A percentile compares a stretch with the other conserved stretches of the same genome.
Evolutionary conservation across 2,797 vertebrate species (phyloP).

Genomic region (Diplodus puntazzo): DNA sequence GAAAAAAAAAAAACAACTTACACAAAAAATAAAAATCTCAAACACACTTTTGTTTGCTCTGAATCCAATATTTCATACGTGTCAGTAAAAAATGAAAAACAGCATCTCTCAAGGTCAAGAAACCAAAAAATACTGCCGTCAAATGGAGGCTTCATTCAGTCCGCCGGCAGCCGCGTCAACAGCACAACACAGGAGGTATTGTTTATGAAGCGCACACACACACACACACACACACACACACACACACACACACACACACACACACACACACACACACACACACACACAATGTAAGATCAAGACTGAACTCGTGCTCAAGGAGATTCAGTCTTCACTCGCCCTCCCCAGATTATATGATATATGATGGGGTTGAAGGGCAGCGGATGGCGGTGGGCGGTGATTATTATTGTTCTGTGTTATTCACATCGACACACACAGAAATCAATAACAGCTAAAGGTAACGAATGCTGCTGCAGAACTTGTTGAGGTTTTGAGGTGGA

Average conservation of each 20-base stretch:
- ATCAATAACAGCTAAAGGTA: too few species aligned
- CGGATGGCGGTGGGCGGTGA: background rate
- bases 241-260: conserved; percentile 19
- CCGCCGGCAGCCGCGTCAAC: background rate
- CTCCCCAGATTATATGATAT: background rate
- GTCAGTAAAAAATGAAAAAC: conserved; percentile 8
- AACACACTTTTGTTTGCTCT: background rate
- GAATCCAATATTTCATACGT: conserved; percentile 14
- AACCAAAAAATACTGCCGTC: conserved; percentile 24
- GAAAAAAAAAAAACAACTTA: too few species aligned
- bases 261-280: background rate
- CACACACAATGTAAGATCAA: conserved; percentile 17
- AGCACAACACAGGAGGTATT: conserved; percentile 40
- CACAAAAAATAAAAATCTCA: too few species aligned
- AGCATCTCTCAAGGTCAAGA: conserved; percentile 44
- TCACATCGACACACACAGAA: too few species aligned
- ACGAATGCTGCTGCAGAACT: too few species aligned
- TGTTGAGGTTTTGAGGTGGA: background rate
- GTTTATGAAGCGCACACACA: conserved; percentile 37
- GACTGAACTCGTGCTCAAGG: conserved; percentile 21
- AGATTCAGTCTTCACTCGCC: conserved; percentile 45
- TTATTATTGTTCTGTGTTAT: too few species aligned
- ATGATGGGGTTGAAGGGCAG: conserved; percentile 24
- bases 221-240: conserved; percentile 31
- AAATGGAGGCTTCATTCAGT: conserved; percentile 34